Evolutionary conservation across 2,797 vertebrate genomes (phyloP).

Genomic region (Lagorchestes hirsutus): DNA sequence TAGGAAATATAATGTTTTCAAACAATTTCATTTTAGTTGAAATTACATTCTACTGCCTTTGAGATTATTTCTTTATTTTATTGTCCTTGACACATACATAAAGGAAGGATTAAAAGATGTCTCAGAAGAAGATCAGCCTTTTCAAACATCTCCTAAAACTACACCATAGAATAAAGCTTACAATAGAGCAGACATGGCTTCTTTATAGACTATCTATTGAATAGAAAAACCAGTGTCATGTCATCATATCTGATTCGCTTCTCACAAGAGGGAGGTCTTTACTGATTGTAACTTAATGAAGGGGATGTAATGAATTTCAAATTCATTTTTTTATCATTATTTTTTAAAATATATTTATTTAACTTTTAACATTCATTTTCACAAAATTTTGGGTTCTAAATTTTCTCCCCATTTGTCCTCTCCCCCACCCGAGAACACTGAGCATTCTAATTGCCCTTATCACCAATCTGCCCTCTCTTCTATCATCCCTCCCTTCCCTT

Average conservation of each 20-base stretch:
- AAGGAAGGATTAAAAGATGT: not conserved
- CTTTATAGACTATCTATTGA: not conserved
- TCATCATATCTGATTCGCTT: not conserved
- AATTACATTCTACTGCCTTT: not conserved
- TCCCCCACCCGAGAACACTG: too few species aligned
- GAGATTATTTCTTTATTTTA: not conserved
- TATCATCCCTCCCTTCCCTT: too few species aligned
- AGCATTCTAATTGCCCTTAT: too few species aligned
- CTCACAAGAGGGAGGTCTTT: not conserved
- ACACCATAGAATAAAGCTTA: not conserved
- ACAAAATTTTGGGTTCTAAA: too few species aligned
- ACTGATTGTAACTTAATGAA: not conserved
- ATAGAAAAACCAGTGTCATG: not conserved
- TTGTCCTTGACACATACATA: slow-evolving; percentile 25
- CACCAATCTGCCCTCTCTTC: too few species aligned
- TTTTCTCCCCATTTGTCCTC: too few species aligned
- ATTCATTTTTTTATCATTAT: not conserved
- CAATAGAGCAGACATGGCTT: not conserved
- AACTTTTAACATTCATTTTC: too few species aligned
- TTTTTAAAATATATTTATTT: too few species aligned
- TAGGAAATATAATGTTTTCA: not conserved
- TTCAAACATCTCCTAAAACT: not conserved
- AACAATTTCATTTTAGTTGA: slow-evolving; percentile 29
- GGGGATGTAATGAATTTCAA: not conserved
- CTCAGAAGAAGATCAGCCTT: not conserved